phyloP scores from a whole-genome alignment of 2,797 vertebrate genomes.

The Mallotus villosus region DNA sequence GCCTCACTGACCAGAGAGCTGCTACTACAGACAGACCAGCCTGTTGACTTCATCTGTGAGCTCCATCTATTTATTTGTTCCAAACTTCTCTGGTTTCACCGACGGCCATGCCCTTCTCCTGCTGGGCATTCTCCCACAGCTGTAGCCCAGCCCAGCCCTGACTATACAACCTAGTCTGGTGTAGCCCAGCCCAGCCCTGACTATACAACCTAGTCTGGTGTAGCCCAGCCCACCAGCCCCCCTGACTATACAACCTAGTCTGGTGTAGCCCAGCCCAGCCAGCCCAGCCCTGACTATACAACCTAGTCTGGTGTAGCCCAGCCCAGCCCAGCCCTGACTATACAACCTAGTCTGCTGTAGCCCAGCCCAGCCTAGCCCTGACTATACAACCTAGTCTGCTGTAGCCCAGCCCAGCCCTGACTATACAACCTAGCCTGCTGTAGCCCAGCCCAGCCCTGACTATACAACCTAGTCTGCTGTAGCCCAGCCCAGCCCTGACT shows the following conservation, averaged over 20 bases:
- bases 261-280: constrained; percentile 18
- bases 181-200: constrained; percentile 34
- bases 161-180: constrained; percentile 41
- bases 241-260: constrained; percentile 30
- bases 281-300: constrained; percentile 35
- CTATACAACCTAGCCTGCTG: constrained; percentile 42
- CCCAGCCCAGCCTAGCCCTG: constrained; percentile 28
- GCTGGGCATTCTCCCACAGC: constrained; percentile 24
- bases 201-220: constrained; percentile 42
- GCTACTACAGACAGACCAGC: constrained; percentile 41
- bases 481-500: background rate
- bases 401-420: constrained; percentile 31
- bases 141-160: constrained; percentile 29
- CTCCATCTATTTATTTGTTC: constrained; percentile 47
- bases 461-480: too few species aligned
- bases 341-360: constrained; percentile 28
- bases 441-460: constrained; percentile 23
- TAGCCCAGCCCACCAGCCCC: constrained; percentile 17
- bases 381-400: constrained; percentile 41
- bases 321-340: background rate
- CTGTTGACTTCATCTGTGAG: constrained; percentile 50
- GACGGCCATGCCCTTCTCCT: constrained; percentile 24
- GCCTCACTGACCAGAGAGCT: background rate
- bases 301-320: constrained; percentile 36
- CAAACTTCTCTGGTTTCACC: constrained; percentile 39